phyloP scores from a whole-genome alignment of 2,113 vertebrate genomes.

The Oenanthe melanoleuca region DNA sequence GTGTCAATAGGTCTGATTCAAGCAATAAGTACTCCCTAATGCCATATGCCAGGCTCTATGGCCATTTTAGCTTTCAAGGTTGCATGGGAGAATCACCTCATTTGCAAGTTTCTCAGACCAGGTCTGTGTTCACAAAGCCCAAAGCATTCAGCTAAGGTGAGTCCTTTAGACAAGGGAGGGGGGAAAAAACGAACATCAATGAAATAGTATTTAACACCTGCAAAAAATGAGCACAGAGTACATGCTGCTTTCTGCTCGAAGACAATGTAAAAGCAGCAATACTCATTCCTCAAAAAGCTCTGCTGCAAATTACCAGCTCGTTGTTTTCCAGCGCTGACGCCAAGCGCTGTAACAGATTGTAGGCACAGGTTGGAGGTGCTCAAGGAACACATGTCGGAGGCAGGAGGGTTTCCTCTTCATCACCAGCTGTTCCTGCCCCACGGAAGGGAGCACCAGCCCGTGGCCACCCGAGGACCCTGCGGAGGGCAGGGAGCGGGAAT shows the following conservation, averaged over 20 bases:
- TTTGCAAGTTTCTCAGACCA: not conserved
- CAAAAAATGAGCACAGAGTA: not conserved
- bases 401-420: not conserved
- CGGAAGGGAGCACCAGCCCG: not conserved
- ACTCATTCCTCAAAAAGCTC: not conserved
- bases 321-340: not conserved
- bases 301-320: not conserved
- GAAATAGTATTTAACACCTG: not conserved
- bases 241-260: not conserved
- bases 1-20: not conserved
- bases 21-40: not conserved
- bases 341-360: not conserved
- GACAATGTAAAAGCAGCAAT: conserved; percentile 7
- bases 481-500: not conserved
- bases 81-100: not conserved
- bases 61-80: not conserved
- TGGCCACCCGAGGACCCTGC: not conserved
- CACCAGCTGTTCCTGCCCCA: not conserved
- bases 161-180: not conserved
- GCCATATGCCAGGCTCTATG: not conserved
- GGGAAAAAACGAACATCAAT: not conserved
- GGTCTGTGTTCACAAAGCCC: not conserved
- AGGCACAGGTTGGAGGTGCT: not conserved
- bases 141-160: not conserved
- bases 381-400: not conserved